Evolutionary conservation across 1,140 invertebrate genomes (phyloP).

Genomic region (Drosophila parabipectinata): DNA sequence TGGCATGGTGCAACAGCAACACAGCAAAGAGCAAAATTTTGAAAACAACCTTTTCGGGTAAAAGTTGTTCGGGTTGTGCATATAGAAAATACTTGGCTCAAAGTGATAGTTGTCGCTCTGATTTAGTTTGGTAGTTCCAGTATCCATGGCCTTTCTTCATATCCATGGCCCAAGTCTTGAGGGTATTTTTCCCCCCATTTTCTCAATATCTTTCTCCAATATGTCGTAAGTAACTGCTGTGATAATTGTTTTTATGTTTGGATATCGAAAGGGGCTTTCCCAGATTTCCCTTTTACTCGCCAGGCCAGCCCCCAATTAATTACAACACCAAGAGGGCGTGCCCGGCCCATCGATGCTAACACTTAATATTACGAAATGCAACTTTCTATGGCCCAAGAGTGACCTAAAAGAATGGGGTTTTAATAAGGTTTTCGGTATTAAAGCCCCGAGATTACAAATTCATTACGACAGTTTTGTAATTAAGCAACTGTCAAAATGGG

Average conservation of each 20-base stretch:
- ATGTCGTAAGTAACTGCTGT: no score
- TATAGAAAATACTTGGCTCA: slow-evolving; percentile 55
- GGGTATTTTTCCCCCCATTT: slow-evolving; percentile 29
- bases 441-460: slow-evolving; percentile 26
- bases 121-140: slow-evolving; percentile 43
- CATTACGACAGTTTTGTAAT: slow-evolving; percentile 66
- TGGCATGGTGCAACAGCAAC: slow-evolving; percentile 17
- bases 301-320: slow-evolving; percentile 49
- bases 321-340: slow-evolving; percentile 58
- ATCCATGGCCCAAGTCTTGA: slow-evolving; percentile 21
- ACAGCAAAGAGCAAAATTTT: slow-evolving; percentile 24
- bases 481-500: slow-evolving; percentile 58
- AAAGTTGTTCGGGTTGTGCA: slow-evolving; percentile 57
- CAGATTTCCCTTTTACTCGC: slow-evolving; percentile 45
- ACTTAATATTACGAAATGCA: slow-evolving; percentile 27
- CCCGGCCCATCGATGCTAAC: slow-evolving; percentile 17
- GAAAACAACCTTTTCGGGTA: slow-evolving; percentile 63
- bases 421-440: no score
- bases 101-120: slow-evolving; percentile 65
- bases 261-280: slow-evolving; percentile 24
- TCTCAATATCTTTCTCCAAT: slow-evolving; percentile 10
- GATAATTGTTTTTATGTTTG: slow-evolving; percentile 43
- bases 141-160: slow-evolving; percentile 33
- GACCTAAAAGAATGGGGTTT: no score
- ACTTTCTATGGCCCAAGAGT: slow-evolving; percentile 24